Evolutionary conservation across 2,888 invertebrate species (phyloP), one percentile per base, ranked within the genome.

Genomic region (Himalopsyche kuldschensis): DNA sequence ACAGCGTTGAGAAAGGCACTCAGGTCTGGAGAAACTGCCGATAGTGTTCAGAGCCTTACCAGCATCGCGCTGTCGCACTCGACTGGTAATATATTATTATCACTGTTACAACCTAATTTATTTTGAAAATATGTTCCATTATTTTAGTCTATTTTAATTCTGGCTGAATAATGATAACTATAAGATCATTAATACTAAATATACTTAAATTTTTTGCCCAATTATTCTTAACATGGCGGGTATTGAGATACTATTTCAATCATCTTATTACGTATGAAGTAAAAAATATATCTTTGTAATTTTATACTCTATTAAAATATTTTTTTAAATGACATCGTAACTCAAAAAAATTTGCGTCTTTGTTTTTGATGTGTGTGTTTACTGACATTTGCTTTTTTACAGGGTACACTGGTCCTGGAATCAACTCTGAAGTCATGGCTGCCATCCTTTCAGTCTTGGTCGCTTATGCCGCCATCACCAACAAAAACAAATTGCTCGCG

Each of bases 341-440:
- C n/a, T n/a, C n/a, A n/a, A n/a, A n/a, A n/a, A n/a, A n/a, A n/a
- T n/a, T n/a, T n/a, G n/a, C n/a, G n/a, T n/a, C n/a, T n/a, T n/a
- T n/a, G n/a, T n/a, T n/a, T n/a, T n/a, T n/a, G n/a, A n/a, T n/a
- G n/a, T n/a, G n/a, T n/a, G n/a, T 15, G 4, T 75, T 31, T 35
- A 27, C 11, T 4, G 1, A 15, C 15, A 76, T 75, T n/a, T 80
- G 48, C 17, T 77, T 15, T 77, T 4, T 97, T 10, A 93, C 94
- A 88, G 95, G 97, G 79, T 98, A 97, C 92, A 95, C 94, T 85
- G 98, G 98, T 0, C 97, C 97, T 3, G 96, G 96, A 95, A 93
- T 98, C 81, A 97, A 97, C 90, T 97, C 97, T 0, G 98, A 98
- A 91, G 94, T 97, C 55, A 91, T 98, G 79, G 98, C 98, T 10